Percentiles rank a stretch among this genome's conserved stretches.
These are phyloP conservation scores for Leptatherina wallacei DNA, from an alignment of 2,797 vertebrate genomes.

Conservation along the genomic window DNA sequence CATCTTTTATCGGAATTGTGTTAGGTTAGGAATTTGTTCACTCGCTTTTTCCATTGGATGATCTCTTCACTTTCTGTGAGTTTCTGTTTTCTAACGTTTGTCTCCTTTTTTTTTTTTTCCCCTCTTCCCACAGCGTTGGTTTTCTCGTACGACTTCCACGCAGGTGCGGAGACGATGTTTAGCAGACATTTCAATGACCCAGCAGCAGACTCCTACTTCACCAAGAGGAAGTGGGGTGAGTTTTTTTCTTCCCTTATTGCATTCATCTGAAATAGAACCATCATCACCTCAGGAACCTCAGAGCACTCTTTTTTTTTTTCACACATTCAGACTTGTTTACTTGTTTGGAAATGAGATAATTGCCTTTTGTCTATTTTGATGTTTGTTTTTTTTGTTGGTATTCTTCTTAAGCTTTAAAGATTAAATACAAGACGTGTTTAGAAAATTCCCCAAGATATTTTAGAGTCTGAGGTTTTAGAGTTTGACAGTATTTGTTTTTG, in stretches of 20 bases:
- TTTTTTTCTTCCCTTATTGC: conserved; percentile 24
- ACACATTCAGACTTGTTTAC: conserved; percentile 35
- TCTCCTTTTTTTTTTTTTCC: conserved; percentile 19
- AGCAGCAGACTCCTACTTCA: conserved; percentile 95
- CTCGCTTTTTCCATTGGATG: neutral
- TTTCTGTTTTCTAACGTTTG: neutral
- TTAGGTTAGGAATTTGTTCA: neutral
- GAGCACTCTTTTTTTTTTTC: neutral
- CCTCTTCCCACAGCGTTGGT: conserved; percentile 88
- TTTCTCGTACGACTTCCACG: conserved; percentile 99
- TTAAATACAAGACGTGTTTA: neutral
- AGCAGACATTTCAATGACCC: conserved; percentile 98
- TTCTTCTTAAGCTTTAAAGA: neutral
- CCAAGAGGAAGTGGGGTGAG: conserved; percentile 99
- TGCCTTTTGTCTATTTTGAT: neutral
- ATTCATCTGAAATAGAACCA: conserved; percentile 28
- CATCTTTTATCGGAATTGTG: too few relatives aligned
- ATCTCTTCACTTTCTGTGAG: neutral
- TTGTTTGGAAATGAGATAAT: conserved; percentile 31
- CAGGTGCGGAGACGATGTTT: conserved; percentile 98
- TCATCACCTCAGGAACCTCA: neutral
- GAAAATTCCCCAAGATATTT: too few relatives aligned
- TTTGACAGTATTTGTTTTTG: conserved; percentile 48
- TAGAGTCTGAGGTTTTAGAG: conserved; percentile 9
- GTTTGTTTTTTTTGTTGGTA: neutral